phyloP scores from a whole-genome alignment of 2,113 vertebrate species.

The Periophthalmodon schlosseri region DNA sequence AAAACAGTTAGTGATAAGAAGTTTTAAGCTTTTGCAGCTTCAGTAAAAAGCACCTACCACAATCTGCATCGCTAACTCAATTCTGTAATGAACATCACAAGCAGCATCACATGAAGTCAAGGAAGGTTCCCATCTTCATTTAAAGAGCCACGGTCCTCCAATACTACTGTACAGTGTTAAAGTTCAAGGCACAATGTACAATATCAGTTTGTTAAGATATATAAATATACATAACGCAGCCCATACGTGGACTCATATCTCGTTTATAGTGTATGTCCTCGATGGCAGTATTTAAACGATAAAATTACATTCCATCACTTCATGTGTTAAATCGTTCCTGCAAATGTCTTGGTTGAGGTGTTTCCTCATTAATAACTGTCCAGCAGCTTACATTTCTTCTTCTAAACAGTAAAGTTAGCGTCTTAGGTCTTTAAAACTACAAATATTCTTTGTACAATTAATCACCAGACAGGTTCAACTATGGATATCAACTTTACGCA shows the following conservation, averaged over 20 bases:
- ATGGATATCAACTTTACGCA: not conserved
- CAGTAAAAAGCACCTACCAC: slow-evolving; percentile 7
- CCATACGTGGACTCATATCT: too few species aligned
- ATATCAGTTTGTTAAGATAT: not conserved
- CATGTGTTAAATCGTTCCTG: too few species aligned
- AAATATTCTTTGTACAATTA: not conserved
- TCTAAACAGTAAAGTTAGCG: not conserved
- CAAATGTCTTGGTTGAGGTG: too few species aligned
- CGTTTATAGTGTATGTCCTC: too few species aligned
- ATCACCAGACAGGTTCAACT: not conserved
- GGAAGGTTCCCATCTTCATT: slow-evolving; percentile 38
- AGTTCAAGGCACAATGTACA: not conserved
- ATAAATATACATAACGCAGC: too few species aligned
- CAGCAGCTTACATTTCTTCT: not conserved
- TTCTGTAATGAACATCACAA: slow-evolving; percentile 71
- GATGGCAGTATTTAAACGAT: too few species aligned
- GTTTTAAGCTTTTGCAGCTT: slow-evolving; percentile 15
- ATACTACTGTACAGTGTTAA: not conserved
- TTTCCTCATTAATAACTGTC: too few species aligned
- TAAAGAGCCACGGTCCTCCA: not conserved
- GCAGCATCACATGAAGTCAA: slow-evolving; percentile 64
- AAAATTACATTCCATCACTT: too few species aligned
- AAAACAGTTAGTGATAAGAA: slow-evolving; percentile 9
- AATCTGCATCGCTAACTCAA: slow-evolving; percentile 62
- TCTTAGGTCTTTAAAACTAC: not conserved